A percentile compares a stretch with the other conserved stretches of the same genome.
These are phyloP conservation scores for Drosophila koepferae DNA, from an alignment of 2,888 invertebrate species.

Conservation along the genomic window DNA sequence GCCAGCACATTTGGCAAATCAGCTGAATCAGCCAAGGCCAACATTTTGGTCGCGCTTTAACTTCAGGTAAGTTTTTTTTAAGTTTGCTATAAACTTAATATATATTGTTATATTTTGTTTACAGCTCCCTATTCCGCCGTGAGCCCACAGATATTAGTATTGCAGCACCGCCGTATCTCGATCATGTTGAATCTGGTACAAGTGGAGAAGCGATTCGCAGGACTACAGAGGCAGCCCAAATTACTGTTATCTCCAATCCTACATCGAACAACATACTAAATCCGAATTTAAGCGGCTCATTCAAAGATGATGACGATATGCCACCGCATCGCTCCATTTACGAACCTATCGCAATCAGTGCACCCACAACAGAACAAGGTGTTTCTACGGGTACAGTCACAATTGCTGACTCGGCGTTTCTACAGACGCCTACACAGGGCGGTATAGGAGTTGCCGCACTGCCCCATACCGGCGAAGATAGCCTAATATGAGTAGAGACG, in stretches of 20 bases:
- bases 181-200: conserved; percentile 64
- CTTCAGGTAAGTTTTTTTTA: conserved; percentile 65
- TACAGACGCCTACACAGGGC: conserved; percentile 83
- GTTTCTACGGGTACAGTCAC: conserved; percentile 28
- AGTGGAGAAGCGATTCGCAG: conserved; percentile 25
- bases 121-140: conserved; percentile 66
- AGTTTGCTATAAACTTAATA: background rate
- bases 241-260: conserved; percentile 56
- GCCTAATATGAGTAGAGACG: conserved; percentile 62
- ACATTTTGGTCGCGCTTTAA: conserved; percentile 76
- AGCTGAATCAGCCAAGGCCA: conserved; percentile 59
- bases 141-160: conserved; percentile 70
- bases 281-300: conserved; percentile 85
- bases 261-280: conserved; percentile 85
- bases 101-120: background rate
- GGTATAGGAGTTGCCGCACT: conserved; percentile 84
- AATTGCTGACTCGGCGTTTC: conserved; percentile 76
- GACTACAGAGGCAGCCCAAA: conserved; percentile 33
- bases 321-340: conserved; percentile 83
- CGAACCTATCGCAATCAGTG: conserved; percentile 78
- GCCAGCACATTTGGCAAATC: conserved; percentile 78
- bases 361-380: conserved; percentile 56
- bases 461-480: conserved; percentile 68
- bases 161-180: conserved; percentile 80
- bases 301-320: conserved; percentile 82